Percentiles rank a stretch among this genome's conserved stretches.
phyloP scores from a whole-genome alignment of 2,888 invertebrate genomes.

The Drosophila prostipennis region DNA sequence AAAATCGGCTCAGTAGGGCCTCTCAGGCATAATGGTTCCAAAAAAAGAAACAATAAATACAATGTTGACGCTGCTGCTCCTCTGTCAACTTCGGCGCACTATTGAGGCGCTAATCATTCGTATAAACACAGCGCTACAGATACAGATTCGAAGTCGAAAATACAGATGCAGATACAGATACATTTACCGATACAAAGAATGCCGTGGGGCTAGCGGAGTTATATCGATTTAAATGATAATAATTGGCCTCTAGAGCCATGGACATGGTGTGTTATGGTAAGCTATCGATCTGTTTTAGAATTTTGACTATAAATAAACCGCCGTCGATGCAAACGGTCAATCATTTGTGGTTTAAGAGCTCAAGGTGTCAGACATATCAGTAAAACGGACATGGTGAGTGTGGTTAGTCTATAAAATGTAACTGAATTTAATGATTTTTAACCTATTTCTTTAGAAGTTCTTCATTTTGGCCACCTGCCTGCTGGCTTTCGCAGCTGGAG shows the following conservation, averaged over 20 bases:
- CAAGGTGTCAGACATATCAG: constrained; percentile 58
- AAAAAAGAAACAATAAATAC: constrained; percentile 6
- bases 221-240: constrained; percentile 77
- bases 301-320: constrained; percentile 75
- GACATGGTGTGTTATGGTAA: constrained; percentile 50
- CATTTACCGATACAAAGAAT: constrained; percentile 51
- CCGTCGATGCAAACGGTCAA: constrained; percentile 49
- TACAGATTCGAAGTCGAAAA: constrained; percentile 23
- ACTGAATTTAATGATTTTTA: constrained; percentile 4
- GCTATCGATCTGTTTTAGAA: constrained; percentile 60
- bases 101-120: constrained; percentile 44
- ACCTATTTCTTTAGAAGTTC: constrained; percentile 55
- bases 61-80: constrained; percentile 19
- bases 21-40: constrained; percentile 19
- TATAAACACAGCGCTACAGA: constrained; percentile 37
- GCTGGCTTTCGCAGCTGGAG: constrained; percentile 61
- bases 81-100: constrained; percentile 22
- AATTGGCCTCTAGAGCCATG: constrained; percentile 68
- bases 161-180: constrained; percentile 32
- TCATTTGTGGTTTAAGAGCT: constrained; percentile 67
- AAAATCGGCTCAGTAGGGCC: constrained; percentile 49
- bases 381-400: constrained; percentile 57
- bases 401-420: not conserved
- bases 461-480: constrained; percentile 58
- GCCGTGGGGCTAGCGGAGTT: constrained; percentile 45